These are phyloP conservation scores for Drosophila baimaii DNA, from an alignment of 1,140 invertebrate species.

Conservation along the genomic window DNA sequence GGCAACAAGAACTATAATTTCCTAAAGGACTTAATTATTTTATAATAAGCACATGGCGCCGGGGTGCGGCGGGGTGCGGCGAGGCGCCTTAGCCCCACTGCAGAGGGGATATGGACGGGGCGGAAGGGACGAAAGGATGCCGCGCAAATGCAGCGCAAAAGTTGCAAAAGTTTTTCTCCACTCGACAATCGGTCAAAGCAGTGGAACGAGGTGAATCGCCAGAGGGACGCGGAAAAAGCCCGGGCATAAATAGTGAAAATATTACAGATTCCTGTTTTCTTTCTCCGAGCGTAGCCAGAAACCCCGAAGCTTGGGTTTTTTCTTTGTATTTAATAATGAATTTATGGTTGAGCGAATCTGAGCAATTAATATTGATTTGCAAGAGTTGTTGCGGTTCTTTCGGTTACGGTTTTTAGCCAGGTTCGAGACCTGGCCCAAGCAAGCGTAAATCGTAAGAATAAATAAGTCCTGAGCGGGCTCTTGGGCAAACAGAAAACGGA, in stretches of 20 bases:
- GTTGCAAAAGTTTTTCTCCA: conserved; percentile 67
- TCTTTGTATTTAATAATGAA: conserved; percentile 44
- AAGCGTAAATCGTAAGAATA: conserved; percentile 28
- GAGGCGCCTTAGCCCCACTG: conserved; percentile 24
- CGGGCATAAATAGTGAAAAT: conserved; percentile 71
- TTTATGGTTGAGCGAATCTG: conserved; percentile 44
- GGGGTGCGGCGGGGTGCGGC: background rate
- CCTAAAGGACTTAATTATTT: conserved; percentile 82
- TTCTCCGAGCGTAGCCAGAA: conserved; percentile 7
- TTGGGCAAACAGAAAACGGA: background rate
- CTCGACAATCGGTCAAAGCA: conserved; percentile 61
- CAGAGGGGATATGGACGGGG: conserved; percentile 9
- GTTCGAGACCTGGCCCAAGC: conserved; percentile 18
- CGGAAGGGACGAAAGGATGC: conserved; percentile 47
- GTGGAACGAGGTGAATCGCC: conserved; percentile 20
- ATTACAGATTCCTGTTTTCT: conserved; percentile 66
- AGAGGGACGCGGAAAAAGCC: conserved; percentile 8
- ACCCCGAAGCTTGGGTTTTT: conserved; percentile 5
- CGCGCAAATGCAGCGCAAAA: conserved; percentile 71
- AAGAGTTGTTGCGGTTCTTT: conserved; percentile 39
- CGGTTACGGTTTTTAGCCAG: conserved; percentile 10
- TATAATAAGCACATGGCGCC: conserved; percentile 79
- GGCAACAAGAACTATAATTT: conserved; percentile 76
- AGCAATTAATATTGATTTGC: conserved; percentile 71
- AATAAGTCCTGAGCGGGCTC: conserved; percentile 6